Base-by-base conservation (phyloP, 2,888 invertebrate species). In the Drosophila ustulata region DNA sequence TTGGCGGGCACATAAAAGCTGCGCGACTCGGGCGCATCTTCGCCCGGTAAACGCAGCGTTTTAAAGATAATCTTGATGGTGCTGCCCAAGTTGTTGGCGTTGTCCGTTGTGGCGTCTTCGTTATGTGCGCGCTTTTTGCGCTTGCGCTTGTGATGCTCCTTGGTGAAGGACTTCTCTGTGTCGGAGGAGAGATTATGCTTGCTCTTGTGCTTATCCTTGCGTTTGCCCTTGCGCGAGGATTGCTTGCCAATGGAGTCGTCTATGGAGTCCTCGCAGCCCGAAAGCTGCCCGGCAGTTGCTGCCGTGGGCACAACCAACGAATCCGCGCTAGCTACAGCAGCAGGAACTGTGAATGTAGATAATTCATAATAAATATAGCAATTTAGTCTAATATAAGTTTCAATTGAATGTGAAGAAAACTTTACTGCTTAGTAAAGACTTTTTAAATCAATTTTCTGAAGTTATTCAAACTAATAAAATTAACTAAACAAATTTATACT, bases 11-110 rank as follows among this genome's bases (percentile, higher is more conserved):
- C 96, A 89, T 96, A 96, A 90, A 96, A 96, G 93, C 96, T 95
- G 89, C 96, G 96, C 0, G 96, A 96, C 88, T 95, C 96, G 1
- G 97, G 96, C 63, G 96, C 96, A 18, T 96, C 96, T 86, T 96
- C 92, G 13, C 92, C 92, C 0, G 92, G 92, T 57, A 92, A 70
- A 7, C 92, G 92, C 25, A 92, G 66, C 5, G 92, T 91, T 78
- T 92, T 92, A 39, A 93, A 92, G 78, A 96, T 97, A 53, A 96
- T 96, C 66, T 96, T 97, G 61, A 97, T 96, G 90, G 96, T 94
- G 46, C 82, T 69, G 13, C 74, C 73, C 0, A 65, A 49, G 30
- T 72, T 66, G 30, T 72, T 66, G 25, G 62, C 45, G 3, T 59
- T 69, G 28, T 87, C 80, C 46, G 63, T 55, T 11, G 66, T 86